A percentile compares a stretch with the other conserved stretches of the same genome.
phyloP scores from a whole-genome alignment of 2,797 vertebrate species.

The Sebastolobus alascanus region DNA sequence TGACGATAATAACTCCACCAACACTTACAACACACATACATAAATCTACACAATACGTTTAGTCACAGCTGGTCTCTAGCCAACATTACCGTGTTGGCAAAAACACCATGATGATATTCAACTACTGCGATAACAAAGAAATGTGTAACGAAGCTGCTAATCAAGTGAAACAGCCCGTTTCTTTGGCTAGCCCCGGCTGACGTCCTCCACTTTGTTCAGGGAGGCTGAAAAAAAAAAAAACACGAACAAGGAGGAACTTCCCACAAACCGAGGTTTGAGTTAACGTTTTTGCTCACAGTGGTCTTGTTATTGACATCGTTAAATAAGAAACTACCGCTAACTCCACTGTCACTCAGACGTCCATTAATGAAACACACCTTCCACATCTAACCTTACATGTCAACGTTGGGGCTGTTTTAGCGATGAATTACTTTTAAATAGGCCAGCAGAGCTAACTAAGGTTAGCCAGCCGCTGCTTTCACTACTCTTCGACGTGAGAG shows the following conservation, averaged over 20 bases:
- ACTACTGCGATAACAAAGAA: slow-evolving; percentile 71
- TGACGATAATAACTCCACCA: slow-evolving; percentile 70
- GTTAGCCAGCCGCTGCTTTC: slow-evolving; percentile 71
- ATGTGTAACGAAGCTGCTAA: slow-evolving; percentile 71
- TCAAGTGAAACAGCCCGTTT: slow-evolving; percentile 69
- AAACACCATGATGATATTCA: slow-evolving; percentile 12
- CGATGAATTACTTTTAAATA: slow-evolving; percentile 79
- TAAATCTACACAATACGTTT: slow-evolving; percentile 47
- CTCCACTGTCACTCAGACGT: slow-evolving; percentile 42
- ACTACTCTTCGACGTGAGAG: slow-evolving; percentile 68
- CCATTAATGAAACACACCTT: slow-evolving; percentile 44
- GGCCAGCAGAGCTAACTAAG: slow-evolving; percentile 73
- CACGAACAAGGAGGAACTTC: slow-evolving; percentile 82
- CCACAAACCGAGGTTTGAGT: slow-evolving; percentile 71
- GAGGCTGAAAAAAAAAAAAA: slow-evolving; percentile 65
- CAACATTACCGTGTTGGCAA: slow-evolving; percentile 42
- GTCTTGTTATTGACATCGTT: slow-evolving; percentile 59
- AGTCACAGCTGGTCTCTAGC: slow-evolving; percentile 40
- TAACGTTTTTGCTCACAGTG: slow-evolving; percentile 58
- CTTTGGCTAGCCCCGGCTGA: slow-evolving; percentile 68
- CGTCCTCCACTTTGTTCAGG: slow-evolving; percentile 83
- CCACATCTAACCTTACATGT: slow-evolving; percentile 45
- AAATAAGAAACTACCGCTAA: slow-evolving; percentile 68
- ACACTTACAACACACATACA: slow-evolving; percentile 65
- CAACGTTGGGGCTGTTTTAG: slow-evolving; percentile 44